A percentile compares a stretch with the other conserved stretches of the same genome.
Conservation (phyloP, 2,113 vertebrate genomes). For the Danionella cerebrum region DNA sequence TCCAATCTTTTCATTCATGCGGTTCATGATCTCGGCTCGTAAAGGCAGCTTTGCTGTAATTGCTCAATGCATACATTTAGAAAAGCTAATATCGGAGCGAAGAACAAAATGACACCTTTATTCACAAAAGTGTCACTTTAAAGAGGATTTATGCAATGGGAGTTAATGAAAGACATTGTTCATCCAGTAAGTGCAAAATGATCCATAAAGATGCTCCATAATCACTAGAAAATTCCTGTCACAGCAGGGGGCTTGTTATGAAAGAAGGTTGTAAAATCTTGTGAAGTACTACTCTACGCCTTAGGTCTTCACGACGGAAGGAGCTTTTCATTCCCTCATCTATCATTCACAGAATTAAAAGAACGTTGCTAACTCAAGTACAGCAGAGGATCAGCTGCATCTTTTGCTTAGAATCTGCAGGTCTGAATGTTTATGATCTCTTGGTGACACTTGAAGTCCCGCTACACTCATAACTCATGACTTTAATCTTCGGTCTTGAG, state of each 20-base stretch:
- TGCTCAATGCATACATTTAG: neutral
- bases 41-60: neutral
- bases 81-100: neutral
- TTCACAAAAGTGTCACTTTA: neutral
- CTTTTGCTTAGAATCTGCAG: neutral
- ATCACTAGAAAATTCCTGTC: conserved; percentile 6
- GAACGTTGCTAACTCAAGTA: too few species aligned
- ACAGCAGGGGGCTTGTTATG: neutral
- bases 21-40: too few species aligned
- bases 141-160: neutral
- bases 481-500: conserved; percentile 58
- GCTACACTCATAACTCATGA: neutral
- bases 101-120: neutral
- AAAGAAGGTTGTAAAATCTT: neutral
- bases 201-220: neutral
- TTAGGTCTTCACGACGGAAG: neutral
- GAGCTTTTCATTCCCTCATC: neutral
- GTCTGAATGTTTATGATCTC: neutral
- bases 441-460: neutral
- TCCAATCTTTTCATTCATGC: too few species aligned
- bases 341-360: too few species aligned
- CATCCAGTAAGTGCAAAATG: neutral
- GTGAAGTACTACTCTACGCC: neutral
- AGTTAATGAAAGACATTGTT: neutral
- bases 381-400: too few species aligned